These are phyloP conservation scores for Acipenser ruthenus DNA, from an alignment of 2,797 vertebrate genomes.

Conservation along the genomic window DNA sequence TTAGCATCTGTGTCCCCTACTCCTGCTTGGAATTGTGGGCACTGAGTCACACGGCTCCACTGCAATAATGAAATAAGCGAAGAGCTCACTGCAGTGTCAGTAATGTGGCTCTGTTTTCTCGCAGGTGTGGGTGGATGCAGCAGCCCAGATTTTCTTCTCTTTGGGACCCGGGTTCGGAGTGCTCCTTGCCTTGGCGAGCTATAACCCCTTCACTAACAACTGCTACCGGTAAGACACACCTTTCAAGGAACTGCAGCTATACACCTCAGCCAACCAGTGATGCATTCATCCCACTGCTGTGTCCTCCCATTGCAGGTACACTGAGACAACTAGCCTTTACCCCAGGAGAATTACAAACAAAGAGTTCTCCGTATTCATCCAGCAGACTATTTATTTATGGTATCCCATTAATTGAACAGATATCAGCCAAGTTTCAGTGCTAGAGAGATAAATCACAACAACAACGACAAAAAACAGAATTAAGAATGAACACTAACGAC, in stretches of 20 bases:
- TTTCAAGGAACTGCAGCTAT: rapidly evolving
- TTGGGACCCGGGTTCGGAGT: conserved; percentile 85
- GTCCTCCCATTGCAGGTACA: background rate
- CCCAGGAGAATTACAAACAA: background rate
- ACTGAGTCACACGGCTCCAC: too few species aligned
- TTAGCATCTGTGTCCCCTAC: too few species aligned
- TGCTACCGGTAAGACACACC: conserved; percentile 73
- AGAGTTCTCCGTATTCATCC: background rate
- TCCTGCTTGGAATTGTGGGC: too few species aligned
- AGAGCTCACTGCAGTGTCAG: too few species aligned
- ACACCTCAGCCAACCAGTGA: too few species aligned
- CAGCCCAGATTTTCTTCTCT: conserved; percentile 88
- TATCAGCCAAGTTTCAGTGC: conserved; percentile 2
- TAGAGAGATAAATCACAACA: conserved; percentile 8
- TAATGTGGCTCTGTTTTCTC: conserved; percentile 3
- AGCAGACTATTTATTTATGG: background rate
- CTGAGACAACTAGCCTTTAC: background rate
- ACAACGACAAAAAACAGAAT: conserved; percentile 3
- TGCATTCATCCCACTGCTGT: background rate
- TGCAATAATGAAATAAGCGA: too few species aligned
- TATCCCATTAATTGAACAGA: background rate
- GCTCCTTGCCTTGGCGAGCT: conserved; percentile 82
- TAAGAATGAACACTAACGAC: conserved; percentile 10
- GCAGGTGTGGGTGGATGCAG: conserved; percentile 88
- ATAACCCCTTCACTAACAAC: conserved; percentile 87